A percentile compares a stretch with the other conserved stretches of the same genome.
Evolutionary conservation across 2,888 invertebrate genomes (phyloP).

Genomic region (Drosophila formosana): DNA sequence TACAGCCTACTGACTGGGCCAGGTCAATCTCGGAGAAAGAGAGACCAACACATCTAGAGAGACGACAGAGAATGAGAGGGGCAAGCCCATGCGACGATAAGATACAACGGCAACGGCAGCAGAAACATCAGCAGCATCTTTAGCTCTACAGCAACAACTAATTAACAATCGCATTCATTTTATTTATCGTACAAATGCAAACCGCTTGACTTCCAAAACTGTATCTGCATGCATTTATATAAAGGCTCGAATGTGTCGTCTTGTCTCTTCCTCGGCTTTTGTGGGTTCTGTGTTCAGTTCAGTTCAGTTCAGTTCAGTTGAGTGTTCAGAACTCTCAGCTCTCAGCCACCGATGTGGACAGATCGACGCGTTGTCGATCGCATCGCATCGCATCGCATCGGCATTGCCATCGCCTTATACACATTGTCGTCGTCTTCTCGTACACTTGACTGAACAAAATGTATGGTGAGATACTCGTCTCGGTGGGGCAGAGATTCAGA

Average conservation of each 20-base stretch:
- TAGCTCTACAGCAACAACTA: slow-evolving; percentile 70
- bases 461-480: slow-evolving; percentile 65
- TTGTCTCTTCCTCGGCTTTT: slow-evolving; percentile 10
- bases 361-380: slow-evolving; percentile 36
- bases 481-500: slow-evolving; percentile 43
- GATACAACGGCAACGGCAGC: slow-evolving; percentile 45
- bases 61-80: slow-evolving; percentile 23
- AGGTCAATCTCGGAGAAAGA: slow-evolving; percentile 43
- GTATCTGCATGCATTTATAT: slow-evolving; percentile 78
- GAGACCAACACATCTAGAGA: neutral
- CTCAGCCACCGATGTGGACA: slow-evolving; percentile 13
- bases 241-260: slow-evolving; percentile 48
- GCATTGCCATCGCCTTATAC: slow-evolving; percentile 18
- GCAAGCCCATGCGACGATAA: slow-evolving; percentile 73
- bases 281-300: slow-evolving; percentile 26
- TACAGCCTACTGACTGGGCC: slow-evolving; percentile 51
- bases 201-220: slow-evolving; percentile 80
- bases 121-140: slow-evolving; percentile 25
- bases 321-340: slow-evolving; percentile 8
- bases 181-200: slow-evolving; percentile 79
- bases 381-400: slow-evolving; percentile 36
- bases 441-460: slow-evolving; percentile 79
- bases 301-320: neutral
- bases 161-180: slow-evolving; percentile 81
- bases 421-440: slow-evolving; percentile 16